Conservation (phyloP, 2,797 vertebrate species). For the Sebastes melanostomus region DNA sequence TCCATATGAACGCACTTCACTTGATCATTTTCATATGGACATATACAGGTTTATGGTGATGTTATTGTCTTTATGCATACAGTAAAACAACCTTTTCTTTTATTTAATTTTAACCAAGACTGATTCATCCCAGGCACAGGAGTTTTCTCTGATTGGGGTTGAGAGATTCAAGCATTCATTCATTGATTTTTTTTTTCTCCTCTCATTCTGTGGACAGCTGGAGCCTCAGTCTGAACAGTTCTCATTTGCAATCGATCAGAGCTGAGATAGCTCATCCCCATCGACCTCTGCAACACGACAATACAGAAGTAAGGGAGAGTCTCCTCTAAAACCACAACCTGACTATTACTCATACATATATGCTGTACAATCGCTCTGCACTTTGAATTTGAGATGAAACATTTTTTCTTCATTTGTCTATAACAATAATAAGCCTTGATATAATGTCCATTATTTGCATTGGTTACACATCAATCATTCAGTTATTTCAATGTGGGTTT, state of each 20-base stretch:
- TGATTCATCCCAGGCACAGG: background rate
- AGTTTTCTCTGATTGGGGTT: conserved; percentile 9
- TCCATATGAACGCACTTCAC: background rate
- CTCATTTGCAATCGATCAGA: conserved; percentile 62
- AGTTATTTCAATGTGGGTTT: background rate
- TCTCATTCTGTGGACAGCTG: conserved; percentile 40
- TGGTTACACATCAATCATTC: background rate
- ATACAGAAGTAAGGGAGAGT: background rate
- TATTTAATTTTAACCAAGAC: background rate
- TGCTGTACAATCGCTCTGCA: background rate
- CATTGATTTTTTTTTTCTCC: conserved; percentile 38
- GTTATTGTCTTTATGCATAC: background rate
- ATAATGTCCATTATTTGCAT: background rate
- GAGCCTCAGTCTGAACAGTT: conserved; percentile 36
- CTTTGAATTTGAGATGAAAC: background rate
- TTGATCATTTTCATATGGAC: background rate
- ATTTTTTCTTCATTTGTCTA: background rate
- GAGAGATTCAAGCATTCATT: conserved; percentile 32
- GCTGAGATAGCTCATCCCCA: conserved; percentile 39
- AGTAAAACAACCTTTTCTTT: background rate
- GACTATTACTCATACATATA: background rate
- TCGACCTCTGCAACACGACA: conserved; percentile 26
- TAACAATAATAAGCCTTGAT: background rate
- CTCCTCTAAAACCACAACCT: conserved; percentile 4
- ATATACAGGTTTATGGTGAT: background rate